Base-by-base conservation (phyloP, 2,888 invertebrate species). In the Cheilosia grossa region DNA sequence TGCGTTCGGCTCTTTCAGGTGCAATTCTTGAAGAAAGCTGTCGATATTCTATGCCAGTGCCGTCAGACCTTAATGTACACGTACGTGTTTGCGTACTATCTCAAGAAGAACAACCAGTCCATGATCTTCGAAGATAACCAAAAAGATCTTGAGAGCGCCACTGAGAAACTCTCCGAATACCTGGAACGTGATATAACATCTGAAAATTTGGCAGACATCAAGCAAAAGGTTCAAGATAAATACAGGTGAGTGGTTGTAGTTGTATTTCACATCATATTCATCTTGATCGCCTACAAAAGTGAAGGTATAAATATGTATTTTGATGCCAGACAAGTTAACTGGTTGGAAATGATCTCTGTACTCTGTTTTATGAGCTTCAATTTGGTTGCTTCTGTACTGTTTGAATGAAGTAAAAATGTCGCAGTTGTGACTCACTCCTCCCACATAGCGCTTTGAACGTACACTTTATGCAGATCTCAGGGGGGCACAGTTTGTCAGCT, bases 41-140 rank as follows among this genome's bases (percentile, higher is more conserved):
- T 98, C 90, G 98, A 98, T 93, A 98, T 98, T 91, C 94, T 99
- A 82, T 98, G 98, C 93, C 97, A 97, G 92, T 99, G 99, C 93
- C 95, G 99, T 88, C 98, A 99, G 93, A 99, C 99, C 19, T 94
- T 99, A 74, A 99, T 99, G 98, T 99, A 98, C 94, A 99, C 99
- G 63, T 99, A 99, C 92, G 99, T 99, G 88, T 99, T 99, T 94
- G 99, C 99, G 89, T 99, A 98, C 93, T 99, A 99, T 93, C 94
- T 99, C 91, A 95, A 95, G 92, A 98, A 98, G 94, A 99, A 98
- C 94, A 99, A 99, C 94, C 99, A 99, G 93, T 98, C 98, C 90
- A 97, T 97, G 93, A 98, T 99, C 92, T 99, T 99, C 93, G 99
- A 99, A 94, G 98, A 97, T 93, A 99, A 99, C 94, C 99, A 99